A percentile compares a stretch with the other conserved stretches of the same genome.
These are phyloP conservation scores for Parazoanthus atlanticus DNA, from an alignment of 92 coral and sea anemone species.

Conservation along the genomic window DNA sequence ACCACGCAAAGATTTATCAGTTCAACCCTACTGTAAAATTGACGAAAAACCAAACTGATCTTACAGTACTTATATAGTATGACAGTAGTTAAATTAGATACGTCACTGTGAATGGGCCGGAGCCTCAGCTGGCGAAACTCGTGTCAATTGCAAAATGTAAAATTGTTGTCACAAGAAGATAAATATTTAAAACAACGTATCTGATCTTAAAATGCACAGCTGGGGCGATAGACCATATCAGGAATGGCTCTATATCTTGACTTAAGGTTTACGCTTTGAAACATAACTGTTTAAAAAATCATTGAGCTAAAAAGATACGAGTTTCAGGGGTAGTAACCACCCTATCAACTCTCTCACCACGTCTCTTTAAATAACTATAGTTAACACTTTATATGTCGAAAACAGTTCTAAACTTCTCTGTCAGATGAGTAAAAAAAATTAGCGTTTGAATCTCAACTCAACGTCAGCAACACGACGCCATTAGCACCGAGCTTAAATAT, in stretches of 20 bases:
- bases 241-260: background rate
- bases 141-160: background rate
- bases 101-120: no score
- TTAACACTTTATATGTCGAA: background rate
- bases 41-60: background rate
- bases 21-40: no score
- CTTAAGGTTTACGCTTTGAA: background rate
- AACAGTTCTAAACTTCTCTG: background rate
- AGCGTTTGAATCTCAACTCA: background rate
- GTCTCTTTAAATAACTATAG: background rate
- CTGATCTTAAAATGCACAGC: background rate
- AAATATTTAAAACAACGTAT: background rate
- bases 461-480: constrained; percentile 8
- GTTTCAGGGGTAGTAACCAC: background rate
- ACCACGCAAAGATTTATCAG: background rate
- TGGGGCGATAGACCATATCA: background rate
- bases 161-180: background rate
- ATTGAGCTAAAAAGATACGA: background rate
- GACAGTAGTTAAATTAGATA: background rate
- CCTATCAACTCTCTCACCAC: background rate
- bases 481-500: background rate
- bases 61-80: background rate
- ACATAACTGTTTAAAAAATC: background rate
- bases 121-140: no score
- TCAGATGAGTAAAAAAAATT: background rate